Evolutionary conservation across 2,113 vertebrate species (phyloP).

Genomic region (Pituophis catenifer): DNA sequence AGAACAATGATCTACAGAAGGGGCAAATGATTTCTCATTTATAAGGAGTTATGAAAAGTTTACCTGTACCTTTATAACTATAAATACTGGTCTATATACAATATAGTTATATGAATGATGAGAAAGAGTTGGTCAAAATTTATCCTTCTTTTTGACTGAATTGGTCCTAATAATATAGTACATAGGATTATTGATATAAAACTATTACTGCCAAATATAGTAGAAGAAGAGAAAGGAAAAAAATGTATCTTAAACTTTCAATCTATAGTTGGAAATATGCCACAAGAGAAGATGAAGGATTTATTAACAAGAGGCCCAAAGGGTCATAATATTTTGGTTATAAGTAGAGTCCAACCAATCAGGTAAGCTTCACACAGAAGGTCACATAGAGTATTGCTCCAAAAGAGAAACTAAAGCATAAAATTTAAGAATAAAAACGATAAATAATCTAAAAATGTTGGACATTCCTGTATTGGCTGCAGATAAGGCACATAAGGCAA

Average conservation of each 20-base stretch:
- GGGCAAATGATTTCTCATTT: neutral
- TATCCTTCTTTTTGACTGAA: neutral
- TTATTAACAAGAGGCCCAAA: neutral
- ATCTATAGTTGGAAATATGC: neutral
- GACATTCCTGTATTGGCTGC: neutral
- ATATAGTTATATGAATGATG: neutral
- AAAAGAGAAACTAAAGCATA: neutral
- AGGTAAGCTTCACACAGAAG: neutral
- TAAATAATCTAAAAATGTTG: neutral
- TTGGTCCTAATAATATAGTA: neutral
- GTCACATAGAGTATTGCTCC: neutral
- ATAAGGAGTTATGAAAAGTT: neutral
- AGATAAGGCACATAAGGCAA: neutral
- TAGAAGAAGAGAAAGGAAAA: neutral
- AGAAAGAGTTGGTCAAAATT: neutral
- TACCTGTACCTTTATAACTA: neutral
- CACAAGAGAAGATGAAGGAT: neutral
- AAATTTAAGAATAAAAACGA: neutral
- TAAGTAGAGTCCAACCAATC: neutral
- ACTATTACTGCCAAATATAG: neutral
- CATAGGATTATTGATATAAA: neutral
- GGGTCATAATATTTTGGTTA: neutral
- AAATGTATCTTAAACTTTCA: neutral
- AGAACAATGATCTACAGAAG: neutral
- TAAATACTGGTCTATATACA: too few species aligned